Percentiles rank a stretch among this genome's conserved stretches.
Conservation (phyloP, 2,113 vertebrate species). For the Chionodraco myersi region DNA sequence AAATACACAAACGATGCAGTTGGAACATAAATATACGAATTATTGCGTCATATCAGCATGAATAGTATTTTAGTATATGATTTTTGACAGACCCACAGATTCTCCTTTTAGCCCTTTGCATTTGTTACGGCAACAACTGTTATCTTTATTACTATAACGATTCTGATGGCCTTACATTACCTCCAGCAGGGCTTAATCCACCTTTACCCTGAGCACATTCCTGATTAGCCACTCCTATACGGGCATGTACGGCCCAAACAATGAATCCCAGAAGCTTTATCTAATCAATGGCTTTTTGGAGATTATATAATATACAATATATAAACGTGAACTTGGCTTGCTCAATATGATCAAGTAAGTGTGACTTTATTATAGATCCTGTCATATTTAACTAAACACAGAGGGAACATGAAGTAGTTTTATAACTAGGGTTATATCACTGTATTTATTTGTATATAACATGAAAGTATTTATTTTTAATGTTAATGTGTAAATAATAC, state of each 20-base stretch:
- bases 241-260: background rate
- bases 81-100: background rate
- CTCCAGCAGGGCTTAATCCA: background rate
- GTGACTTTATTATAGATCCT: background rate
- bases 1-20: too few relatives aligned
- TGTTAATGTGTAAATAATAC: conserved; percentile 74
- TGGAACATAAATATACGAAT: too few relatives aligned
- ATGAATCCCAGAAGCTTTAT: background rate
- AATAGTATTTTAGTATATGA: too few relatives aligned
- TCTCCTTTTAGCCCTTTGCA: background rate
- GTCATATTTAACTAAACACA: conserved; percentile 4
- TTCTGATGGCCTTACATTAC: background rate
- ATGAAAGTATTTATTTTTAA: conserved; percentile 53
- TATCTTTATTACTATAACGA: background rate
- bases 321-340: background rate
- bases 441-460: conserved; percentile 57
- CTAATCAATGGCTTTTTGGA: background rate
- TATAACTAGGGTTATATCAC: conserved; percentile 14
- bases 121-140: background rate
- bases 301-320: conserved; percentile 5
- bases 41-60: too few relatives aligned
- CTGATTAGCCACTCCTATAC: background rate
- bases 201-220: background rate
- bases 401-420: conserved; percentile 10
- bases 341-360: background rate